Evolutionary conservation across 2,797 vertebrate species (phyloP).

Genomic region (Crenuchus spilurus): DNA sequence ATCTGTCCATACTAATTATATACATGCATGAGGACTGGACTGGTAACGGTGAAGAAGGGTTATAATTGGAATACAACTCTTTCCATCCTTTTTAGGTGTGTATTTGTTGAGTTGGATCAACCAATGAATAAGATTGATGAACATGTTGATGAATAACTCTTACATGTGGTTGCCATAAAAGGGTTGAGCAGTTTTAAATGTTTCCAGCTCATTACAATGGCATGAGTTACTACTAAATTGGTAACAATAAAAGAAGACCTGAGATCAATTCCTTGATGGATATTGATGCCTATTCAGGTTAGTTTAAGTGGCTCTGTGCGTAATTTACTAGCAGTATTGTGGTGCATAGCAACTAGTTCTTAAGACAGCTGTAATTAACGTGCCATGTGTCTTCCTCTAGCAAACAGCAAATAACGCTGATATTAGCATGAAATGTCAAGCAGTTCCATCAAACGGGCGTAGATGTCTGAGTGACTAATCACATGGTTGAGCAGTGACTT

Average conservation of each 20-base stretch:
- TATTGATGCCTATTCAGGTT: background rate
- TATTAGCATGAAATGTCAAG: slow-evolving; percentile 13
- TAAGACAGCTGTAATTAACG: background rate
- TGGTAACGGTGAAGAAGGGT: background rate
- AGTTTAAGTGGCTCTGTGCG: background rate
- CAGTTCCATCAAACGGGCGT: background rate
- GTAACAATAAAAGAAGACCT: no score
- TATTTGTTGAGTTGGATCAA: background rate
- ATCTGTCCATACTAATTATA: background rate
- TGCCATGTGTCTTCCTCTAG: background rate
- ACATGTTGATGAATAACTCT: no score
- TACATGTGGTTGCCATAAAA: no score
- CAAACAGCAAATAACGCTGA: slow-evolving; percentile 5
- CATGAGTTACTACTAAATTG: no score
- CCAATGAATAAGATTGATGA: no score
- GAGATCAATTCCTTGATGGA: background rate
- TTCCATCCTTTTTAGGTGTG: background rate
- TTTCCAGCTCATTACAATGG: no score
- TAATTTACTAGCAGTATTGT: background rate
- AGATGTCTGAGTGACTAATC: background rate
- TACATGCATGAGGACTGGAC: background rate
- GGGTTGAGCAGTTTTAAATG: no score
- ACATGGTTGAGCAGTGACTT: background rate
- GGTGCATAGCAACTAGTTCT: background rate
- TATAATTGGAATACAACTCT: background rate